Evolutionary conservation across 2,888 invertebrate genomes (phyloP).

Genomic region (Eustalomyia histrio): DNA sequence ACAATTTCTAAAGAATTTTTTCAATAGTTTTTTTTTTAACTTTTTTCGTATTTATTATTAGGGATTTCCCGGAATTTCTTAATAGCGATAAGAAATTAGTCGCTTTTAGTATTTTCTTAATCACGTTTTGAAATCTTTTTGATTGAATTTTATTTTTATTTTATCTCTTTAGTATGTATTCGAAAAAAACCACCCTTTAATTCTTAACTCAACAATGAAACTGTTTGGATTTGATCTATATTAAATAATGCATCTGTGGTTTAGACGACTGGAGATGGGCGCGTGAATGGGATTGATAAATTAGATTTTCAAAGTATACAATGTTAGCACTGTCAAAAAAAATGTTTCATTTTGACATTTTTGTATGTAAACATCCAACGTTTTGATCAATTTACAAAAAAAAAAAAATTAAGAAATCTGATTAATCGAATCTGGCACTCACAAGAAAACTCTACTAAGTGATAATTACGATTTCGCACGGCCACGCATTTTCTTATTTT

Average conservation of each 20-base stretch:
- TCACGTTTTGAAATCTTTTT: slow-evolving; percentile 20
- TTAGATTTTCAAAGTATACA: too few relatives aligned
- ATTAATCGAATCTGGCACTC: too few relatives aligned
- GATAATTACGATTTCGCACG: too few relatives aligned
- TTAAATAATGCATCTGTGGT: slow-evolving; percentile 33
- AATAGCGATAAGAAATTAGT: not conserved
- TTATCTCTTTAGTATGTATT: not conserved
- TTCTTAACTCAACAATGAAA: slow-evolving; percentile 45
- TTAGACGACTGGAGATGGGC: not conserved
- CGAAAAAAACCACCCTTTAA: slow-evolving; percentile 46
- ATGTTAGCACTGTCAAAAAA: too few relatives aligned
- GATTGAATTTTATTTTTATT: not conserved
- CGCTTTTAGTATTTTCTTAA: not conserved
- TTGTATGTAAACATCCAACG: too few relatives aligned
- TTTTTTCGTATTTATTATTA: not conserved
- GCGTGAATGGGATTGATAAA: too few relatives aligned
- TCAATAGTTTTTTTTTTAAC: not conserved
- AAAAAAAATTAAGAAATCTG: too few relatives aligned
- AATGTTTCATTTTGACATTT: too few relatives aligned
- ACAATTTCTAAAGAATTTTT: not conserved
- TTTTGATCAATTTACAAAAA: too few relatives aligned
- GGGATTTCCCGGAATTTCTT: not conserved
- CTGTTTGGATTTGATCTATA: slow-evolving; percentile 45
- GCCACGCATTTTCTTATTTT: too few relatives aligned
- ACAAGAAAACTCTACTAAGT: too few relatives aligned